Base-by-base conservation (phyloP, 2,113 vertebrate genomes). In the Catharus fuscescens region DNA sequence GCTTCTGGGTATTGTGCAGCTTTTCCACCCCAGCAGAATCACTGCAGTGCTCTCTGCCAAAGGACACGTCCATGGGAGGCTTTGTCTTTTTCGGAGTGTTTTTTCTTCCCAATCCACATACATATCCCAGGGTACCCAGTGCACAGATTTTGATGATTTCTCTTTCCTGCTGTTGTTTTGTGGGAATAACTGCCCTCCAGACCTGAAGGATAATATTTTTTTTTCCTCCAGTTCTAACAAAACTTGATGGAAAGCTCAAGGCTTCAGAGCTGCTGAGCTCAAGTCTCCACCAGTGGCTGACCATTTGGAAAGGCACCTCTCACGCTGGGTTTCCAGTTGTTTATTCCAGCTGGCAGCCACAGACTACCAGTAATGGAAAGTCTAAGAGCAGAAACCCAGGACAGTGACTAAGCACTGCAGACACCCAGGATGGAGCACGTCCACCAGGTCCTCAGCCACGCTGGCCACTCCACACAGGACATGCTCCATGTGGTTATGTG, bases 231-330 rank as follows among this genome's bases (percentile, higher is more conserved):
- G 1, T 36, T 80, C 62, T 31, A 82, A 50, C 42, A 88, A 62
- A 93, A 90, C 42, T 80, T 21, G 16, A 67, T 56, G 56, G 79
- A 88, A 94, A 88, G 67, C 60, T 88, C 85, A 73, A 88, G 57
- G 67, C n/a, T 88, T 74, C 67, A 29, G 38, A 90, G 80, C 17
- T 92, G 93, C 92, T 96, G 94, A 93, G 90, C 60, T 93, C 88
- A 90, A 85, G 74, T 56, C 72, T 80, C 16, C 0, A 1, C 6
- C 1, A 3, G 64, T 28, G 86, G 71, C 4, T 3, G 90, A 64
- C 21, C 45, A 19, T 48, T 88, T 54, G 40, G 74, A 92, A 82
- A 92, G 64, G 48, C 44, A 86, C 34, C 72, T 86, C 90, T 83
- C 47, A 36, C 45, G 10, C 4, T 5, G 16, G 12, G 50, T 31